Conservation (phyloP, 1,140 invertebrate species). For the Tetraneura akinire region DNA sequence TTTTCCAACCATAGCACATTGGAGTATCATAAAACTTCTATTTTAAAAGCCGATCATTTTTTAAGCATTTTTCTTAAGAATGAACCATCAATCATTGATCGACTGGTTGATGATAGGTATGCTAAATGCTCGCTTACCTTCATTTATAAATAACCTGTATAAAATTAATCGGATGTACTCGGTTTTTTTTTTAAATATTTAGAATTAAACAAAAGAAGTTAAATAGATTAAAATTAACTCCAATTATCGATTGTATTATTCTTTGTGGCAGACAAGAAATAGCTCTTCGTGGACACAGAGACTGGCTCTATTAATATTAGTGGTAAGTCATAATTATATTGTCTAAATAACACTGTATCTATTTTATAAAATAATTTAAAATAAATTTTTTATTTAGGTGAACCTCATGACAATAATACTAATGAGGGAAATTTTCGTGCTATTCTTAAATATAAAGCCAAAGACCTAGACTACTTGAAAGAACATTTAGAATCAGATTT, state of each 20-base stretch:
- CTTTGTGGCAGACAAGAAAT: slow-evolving; percentile 9
- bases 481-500: too few relatives aligned
- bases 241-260: slow-evolving; percentile 18
- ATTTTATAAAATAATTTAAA: background rate
- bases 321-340: background rate
- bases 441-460: slow-evolving; percentile 15
- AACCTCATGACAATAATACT: background rate
- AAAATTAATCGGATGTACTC: background rate
- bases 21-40: background rate
- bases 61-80: background rate
- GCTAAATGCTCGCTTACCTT: too few relatives aligned
- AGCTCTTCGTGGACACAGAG: background rate
- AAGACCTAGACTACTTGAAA: slow-evolving; percentile 12
- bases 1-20: background rate
- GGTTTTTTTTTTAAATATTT: background rate
- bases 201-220: slow-evolving; percentile 8
- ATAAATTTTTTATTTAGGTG: slow-evolving; percentile 3
- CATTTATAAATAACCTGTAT: background rate
- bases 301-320: background rate
- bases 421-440: slow-evolving; percentile 20
- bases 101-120: background rate
- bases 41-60: slow-evolving; percentile 3
- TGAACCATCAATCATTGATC: background rate
- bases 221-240: slow-evolving; percentile 6
- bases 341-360: background rate